A percentile compares a stretch with the other conserved stretches of the same genome.
Evolutionary conservation across 2,888 invertebrate species (phyloP).

Genomic region (Nephrotoma flavescens): DNA sequence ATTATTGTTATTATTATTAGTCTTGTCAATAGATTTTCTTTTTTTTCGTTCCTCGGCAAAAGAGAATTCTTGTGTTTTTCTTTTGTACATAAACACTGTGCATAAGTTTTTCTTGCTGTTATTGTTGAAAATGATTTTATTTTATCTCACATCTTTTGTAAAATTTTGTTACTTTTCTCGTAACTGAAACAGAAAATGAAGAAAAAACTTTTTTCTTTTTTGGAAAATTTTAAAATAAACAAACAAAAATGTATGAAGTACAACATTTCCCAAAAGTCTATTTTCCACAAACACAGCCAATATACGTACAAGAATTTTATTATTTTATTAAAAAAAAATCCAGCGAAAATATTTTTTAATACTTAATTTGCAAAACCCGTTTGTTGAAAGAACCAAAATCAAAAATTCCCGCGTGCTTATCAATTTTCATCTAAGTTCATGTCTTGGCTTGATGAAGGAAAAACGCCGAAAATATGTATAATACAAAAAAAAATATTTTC

Average conservation of each 20-base stretch:
- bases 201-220: neutral
- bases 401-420: neutral
- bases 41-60: neutral
- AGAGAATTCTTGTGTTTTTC: neutral
- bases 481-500: neutral
- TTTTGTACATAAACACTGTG: neutral
- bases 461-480: too few species aligned
- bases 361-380: neutral
- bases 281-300: neutral
- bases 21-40: neutral
- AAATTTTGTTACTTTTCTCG: neutral
- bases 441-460: neutral
- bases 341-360: neutral
- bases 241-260: neutral
- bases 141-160: neutral
- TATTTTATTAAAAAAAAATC: neutral
- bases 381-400: neutral
- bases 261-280: neutral
- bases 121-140: neutral
- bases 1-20: neutral
- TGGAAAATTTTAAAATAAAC: neutral
- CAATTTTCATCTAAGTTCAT: neutral
- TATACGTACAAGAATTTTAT: neutral
- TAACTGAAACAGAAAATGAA: neutral
- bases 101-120: neutral